Evolutionary conservation across 92 coral and sea anemone genomes (phyloP), one percentile per base, ranked within the genome.

Genomic region (Virgularia gustaviana): DNA sequence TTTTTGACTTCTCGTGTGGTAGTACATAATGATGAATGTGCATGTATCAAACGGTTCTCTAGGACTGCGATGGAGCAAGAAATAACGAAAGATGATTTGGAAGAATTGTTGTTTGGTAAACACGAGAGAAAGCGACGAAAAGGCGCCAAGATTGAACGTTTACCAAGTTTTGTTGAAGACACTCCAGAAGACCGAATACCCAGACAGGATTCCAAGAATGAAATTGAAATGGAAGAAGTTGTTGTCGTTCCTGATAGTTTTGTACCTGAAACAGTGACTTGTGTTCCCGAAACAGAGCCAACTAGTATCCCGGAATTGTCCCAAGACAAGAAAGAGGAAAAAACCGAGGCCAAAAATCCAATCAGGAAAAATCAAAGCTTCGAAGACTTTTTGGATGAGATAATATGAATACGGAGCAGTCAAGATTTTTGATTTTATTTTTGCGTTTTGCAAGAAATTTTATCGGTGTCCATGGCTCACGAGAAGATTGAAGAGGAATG

Each of bases 381-480:
- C 51, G 57, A 68, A 32, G 60, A 53, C 7, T 68, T 68, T 51
- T 68, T 68, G 35, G 60, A 68, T 49, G 75, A 68, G 13, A 3
- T 68, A 37, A 68, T 68, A 1, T 64, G 45, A 39, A 7, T 39
- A 39, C 15, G 9, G 45, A 15, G 45, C 45, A 15, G 45, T 39
- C 45, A 39, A 39, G 8, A 39, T 8, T 39, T 39, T 39, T 7
- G 45, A 7, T 39, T 39, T 39, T 39, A 39, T 39, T 39, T n/a
- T n/a, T n/a, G n/a, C n/a, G n/a, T n/a, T n/a, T n/a, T n/a, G n/a
- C n/a, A n/a, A n/a, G n/a, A n/a, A n/a, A n/a, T n/a, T n/a, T n/a
- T n/a, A n/a, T n/a, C n/a, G n/a, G n/a, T n/a, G n/a, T n/a, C n/a
- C n/a, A n/a, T n/a, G n/a, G n/a, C n/a, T n/a, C n/a, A n/a, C n/a